A percentile compares a stretch with the other conserved stretches of the same genome.
Conservation (phyloP, 1,140 invertebrate genomes). For the Ridgeia piscesae region DNA sequence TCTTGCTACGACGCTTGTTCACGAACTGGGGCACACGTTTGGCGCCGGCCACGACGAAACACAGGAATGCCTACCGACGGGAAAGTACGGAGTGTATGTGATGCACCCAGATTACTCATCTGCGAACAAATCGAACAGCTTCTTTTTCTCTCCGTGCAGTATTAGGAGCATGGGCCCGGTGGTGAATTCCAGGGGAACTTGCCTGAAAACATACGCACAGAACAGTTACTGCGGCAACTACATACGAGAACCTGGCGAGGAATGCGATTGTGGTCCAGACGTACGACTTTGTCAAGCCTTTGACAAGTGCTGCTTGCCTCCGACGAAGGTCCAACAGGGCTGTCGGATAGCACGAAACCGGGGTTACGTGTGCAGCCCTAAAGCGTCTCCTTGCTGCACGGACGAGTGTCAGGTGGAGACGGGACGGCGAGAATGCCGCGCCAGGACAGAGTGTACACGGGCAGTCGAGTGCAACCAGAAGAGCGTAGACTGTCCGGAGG, state of each 20-base stretch:
- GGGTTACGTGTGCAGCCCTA: background rate
- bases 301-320: background rate
- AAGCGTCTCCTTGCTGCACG: background rate
- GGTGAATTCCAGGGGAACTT: background rate
- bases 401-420: background rate
- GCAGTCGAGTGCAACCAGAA: background rate
- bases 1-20: background rate
- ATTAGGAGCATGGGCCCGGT: background rate
- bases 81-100: background rate
- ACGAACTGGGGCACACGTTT: background rate
- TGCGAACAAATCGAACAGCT: background rate
- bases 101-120: background rate
- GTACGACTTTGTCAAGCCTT: background rate
- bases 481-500: background rate
- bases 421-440: background rate
- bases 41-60: background rate
- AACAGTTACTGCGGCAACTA: background rate
- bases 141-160: background rate
- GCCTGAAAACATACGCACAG: background rate
- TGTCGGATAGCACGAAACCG: background rate
- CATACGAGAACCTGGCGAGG: background rate
- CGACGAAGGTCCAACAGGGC: background rate
- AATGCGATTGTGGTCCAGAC: background rate
- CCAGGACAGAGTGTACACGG: background rate
- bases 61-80: background rate